phyloP scores from a whole-genome alignment of 1,140 invertebrate genomes.

The Calephelis virginiensis region DNA sequence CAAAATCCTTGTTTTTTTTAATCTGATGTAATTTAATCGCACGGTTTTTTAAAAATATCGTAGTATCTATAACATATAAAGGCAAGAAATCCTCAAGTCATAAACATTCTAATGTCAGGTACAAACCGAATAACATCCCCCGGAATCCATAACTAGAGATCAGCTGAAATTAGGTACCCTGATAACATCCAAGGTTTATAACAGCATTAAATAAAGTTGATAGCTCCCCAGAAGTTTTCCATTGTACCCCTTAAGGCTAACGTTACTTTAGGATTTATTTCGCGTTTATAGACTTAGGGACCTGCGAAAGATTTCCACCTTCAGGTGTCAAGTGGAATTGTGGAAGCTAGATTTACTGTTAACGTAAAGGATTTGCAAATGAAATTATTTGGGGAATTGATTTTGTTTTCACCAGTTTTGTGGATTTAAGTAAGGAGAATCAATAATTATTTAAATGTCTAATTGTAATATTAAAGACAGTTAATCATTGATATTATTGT shows the following conservation, averaged over 20 bases:
- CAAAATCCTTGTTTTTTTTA: too few relatives aligned
- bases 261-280: conserved; percentile 66
- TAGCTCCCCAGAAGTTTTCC: conserved; percentile 67
- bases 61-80: neutral
- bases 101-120: conserved; percentile 1
- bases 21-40: too few relatives aligned
- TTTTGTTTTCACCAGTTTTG: too few relatives aligned
- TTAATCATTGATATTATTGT: too few relatives aligned
- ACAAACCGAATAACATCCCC: conserved; percentile 7
- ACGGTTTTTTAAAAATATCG: too few relatives aligned
- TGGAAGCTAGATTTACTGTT: neutral
- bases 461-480: too few relatives aligned
- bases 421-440: too few relatives aligned
- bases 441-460: too few relatives aligned
- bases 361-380: neutral
- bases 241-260: conserved; percentile 57
- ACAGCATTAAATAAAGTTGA: conserved; percentile 72
- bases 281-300: conserved; percentile 59
- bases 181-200: conserved; percentile 73
- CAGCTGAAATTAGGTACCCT: conserved; percentile 38
- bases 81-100: neutral
- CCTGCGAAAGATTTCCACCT: conserved; percentile 43
- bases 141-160: conserved; percentile 13
- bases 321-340: neutral
- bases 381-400: neutral